These are phyloP conservation scores for Montipora cactus DNA, from an alignment of 64 coral and sea anemone genomes.

Conservation along the genomic window DNA sequence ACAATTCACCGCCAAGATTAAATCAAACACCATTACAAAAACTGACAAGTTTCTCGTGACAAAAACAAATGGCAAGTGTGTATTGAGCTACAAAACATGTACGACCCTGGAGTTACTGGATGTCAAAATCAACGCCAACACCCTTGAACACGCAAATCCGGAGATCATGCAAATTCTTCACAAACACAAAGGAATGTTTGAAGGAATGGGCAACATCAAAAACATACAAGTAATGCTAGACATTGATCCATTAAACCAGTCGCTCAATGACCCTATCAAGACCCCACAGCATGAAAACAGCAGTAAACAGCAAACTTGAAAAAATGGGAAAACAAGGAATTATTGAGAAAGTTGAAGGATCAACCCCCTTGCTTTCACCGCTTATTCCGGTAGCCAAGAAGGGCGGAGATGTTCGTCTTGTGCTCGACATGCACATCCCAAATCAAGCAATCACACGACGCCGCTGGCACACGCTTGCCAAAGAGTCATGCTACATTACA, in stretches of 20 bases:
- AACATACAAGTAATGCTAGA: no score
- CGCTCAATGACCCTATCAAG: no score
- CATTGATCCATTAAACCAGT: no score
- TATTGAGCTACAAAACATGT: slow-evolving; percentile 2
- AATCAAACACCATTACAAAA: not conserved
- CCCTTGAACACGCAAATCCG: slow-evolving; percentile 7
- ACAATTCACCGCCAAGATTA: no score
- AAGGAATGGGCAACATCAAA: no score
- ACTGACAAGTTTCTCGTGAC: not conserved
- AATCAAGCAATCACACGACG: slow-evolving; percentile 42
- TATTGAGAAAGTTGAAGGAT: slow-evolving; percentile 9
- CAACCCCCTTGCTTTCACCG: slow-evolving; percentile 41
- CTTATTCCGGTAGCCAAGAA: slow-evolving; percentile 49
- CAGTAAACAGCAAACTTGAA: slow-evolving; percentile 2
- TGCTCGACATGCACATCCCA: slow-evolving; percentile 36
- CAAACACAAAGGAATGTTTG: no score
- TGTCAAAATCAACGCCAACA: slow-evolving; percentile 14
- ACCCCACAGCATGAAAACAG: slow-evolving; percentile 9
- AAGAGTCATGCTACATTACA: slow-evolving; percentile 53
- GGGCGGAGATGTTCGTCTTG: slow-evolving; percentile 32
- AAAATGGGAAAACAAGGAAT: slow-evolving; percentile 28
- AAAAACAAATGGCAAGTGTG: no score
- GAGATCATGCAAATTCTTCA: no score
- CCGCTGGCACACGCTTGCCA: not conserved
- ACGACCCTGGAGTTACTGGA: not conserved